A percentile compares a stretch with the other conserved stretches of the same genome.
These are phyloP conservation scores for Psophia crepitans DNA, from an alignment of 2,113 vertebrate species.

Conservation along the genomic window DNA sequence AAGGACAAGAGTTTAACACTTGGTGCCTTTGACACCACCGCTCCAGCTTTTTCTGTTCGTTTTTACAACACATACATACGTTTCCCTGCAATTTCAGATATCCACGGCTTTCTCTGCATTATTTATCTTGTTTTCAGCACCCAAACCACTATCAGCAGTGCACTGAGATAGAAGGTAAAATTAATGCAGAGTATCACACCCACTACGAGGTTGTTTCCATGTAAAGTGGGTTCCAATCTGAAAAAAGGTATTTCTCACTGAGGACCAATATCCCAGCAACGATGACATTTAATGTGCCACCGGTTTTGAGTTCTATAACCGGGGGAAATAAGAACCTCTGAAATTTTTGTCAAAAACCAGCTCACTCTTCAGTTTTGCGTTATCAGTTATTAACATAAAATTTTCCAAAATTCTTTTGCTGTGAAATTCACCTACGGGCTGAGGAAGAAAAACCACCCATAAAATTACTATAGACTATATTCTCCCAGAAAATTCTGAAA, in stretches of 20 bases:
- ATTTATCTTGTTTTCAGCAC: not conserved
- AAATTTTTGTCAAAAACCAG: not conserved
- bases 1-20: not conserved
- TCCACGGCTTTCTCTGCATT: not conserved
- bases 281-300: not conserved
- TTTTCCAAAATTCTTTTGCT: not conserved
- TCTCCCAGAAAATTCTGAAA: not conserved
- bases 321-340: not conserved
- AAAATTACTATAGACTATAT: not conserved
- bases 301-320: fast-evolving
- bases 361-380: not conserved
- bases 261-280: not conserved
- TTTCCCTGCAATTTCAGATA: not conserved
- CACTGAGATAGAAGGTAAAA: not conserved
- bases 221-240: not conserved
- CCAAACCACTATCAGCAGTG: not conserved
- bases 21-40: not conserved
- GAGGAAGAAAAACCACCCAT: not conserved
- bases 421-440: not conserved
- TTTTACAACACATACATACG: fast-evolving
- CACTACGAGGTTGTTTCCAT: fast-evolving
- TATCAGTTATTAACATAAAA: not conserved
- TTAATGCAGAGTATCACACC: not conserved
- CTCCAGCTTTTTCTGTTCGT: not conserved
- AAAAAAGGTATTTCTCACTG: no score